These are phyloP conservation scores for Stigmatopora nigra DNA, from an alignment of 2,113 vertebrate genomes.

Conservation along the genomic window DNA sequence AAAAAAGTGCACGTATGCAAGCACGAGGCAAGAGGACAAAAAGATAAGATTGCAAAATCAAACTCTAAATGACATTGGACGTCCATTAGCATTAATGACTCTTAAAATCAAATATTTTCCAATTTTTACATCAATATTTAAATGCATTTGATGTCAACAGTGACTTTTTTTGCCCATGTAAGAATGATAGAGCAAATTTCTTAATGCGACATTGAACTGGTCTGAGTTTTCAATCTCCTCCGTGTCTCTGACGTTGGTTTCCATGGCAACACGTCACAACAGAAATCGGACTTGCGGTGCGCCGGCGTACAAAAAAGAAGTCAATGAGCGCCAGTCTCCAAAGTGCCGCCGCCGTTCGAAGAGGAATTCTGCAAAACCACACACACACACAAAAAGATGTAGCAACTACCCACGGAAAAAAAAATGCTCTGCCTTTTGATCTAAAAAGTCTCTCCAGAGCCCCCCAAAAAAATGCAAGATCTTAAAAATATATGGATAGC, in stretches of 20 bases:
- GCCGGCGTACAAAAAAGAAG: background rate
- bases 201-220: background rate
- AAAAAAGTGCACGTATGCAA: background rate
- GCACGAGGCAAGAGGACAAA: background rate
- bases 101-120: no score
- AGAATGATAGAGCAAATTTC: background rate
- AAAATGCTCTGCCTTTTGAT: conserved; percentile 33
- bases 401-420: conserved; percentile 26
- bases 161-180: no score
- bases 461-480: background rate
- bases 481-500: background rate
- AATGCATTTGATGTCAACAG: no score
- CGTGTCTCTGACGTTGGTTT: conserved; percentile 13
- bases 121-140: no score
- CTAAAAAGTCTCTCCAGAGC: background rate
- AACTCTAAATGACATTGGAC: background rate
- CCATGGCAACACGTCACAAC: conserved; percentile 32
- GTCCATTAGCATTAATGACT: no score
- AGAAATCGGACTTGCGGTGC: no score
- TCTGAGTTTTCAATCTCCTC: background rate
- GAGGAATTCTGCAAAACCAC: conserved; percentile 30
- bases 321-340: background rate
- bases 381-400: conserved; percentile 30
- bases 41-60: background rate
- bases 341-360: background rate